Percentiles rank a stretch among this genome's conserved stretches.
Evolutionary conservation across 2,888 invertebrate genomes (phyloP).

Genomic region (Cryptophagus acutangulus): DNA sequence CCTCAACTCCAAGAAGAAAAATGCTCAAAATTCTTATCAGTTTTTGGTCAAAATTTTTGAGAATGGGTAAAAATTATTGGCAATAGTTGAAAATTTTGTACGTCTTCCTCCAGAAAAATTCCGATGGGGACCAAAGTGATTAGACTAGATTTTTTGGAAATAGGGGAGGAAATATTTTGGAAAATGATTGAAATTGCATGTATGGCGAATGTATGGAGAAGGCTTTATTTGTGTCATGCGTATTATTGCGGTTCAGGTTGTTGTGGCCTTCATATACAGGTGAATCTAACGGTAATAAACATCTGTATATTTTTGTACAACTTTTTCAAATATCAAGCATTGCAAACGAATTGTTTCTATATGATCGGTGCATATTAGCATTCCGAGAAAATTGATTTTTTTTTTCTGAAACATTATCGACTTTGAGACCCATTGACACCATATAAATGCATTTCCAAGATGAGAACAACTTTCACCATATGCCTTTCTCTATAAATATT

Average conservation of each 20-base stretch:
- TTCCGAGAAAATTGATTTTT: too few species aligned
- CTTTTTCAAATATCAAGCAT: constrained; percentile 2
- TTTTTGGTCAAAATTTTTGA: too few species aligned
- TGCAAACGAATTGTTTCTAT: background rate
- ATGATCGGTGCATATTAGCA: background rate
- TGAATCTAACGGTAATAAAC: constrained; percentile 10
- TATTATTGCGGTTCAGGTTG: constrained; percentile 6
- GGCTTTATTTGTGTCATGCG: constrained; percentile 7
- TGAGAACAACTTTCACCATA: constrained; percentile 25
- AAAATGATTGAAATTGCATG: too few species aligned
- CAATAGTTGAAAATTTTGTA: constrained; percentile 14
- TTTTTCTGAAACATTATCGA: too few species aligned
- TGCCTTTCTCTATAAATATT: constrained; percentile 27
- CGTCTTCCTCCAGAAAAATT: too few species aligned
- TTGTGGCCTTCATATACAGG: constrained; percentile 8
- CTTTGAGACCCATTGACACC: constrained; percentile 25
- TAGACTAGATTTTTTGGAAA: too few species aligned
- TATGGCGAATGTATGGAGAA: too few species aligned
- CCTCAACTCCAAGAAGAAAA: constrained; percentile 8
- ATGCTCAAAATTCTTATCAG: background rate
- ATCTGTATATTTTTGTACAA: constrained; percentile 4
- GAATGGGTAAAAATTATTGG: constrained; percentile 17
- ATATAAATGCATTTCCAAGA: constrained; percentile 21
- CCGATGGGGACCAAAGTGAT: too few species aligned
- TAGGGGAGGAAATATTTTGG: too few species aligned